Base-by-base conservation (phyloP, 2,797 vertebrate genomes). In the Podargus strigoides region DNA sequence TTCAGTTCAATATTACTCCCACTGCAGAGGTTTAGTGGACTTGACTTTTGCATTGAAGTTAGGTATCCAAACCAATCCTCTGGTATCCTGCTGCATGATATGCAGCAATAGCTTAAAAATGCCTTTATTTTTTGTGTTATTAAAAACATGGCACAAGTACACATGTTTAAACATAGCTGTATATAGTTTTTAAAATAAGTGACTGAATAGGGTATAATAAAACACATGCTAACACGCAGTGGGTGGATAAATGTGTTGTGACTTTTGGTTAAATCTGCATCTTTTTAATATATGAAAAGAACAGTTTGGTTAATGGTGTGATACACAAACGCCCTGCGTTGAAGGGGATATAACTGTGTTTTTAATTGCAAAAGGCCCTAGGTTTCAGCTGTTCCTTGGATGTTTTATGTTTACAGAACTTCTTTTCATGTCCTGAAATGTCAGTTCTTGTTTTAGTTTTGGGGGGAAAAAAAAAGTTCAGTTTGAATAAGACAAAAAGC, bases 151-250 rank as follows among this genome's bases (percentile, higher is more conserved):
- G 85, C 92, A 97, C 82, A 97, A 96, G 77, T 94, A 90, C 76
- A 96, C 55, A 1, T 28, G 63, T 97, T 97, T 97, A 96, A 97
- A 97, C 82, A 30, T 92, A 97, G 87, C 87, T 98, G 96, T 97
- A 95, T 96, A 96, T 97, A 96, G 96, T 97, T 98, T 95, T 97
- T 97, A 93, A 89, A 85, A 46, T 60, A 88, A 95, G 75, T 95
- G 91, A 96, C 59, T 90, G 80, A 94, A 82, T 95, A 85, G 82
- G 56, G 47, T 85, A 83, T 97, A 95, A 94, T 89, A 96, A 75
- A 94, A 93, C 80, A 96, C 82, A 90, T 46, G 77, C 59, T 94
- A 93, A 96, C 84, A 93, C 49, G 52, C 91, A 92, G 66, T 94
- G 77, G 76, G 30, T 96, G 87, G 95, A 83, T 87, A 93, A 96